A percentile compares a stretch with the other conserved stretches of the same genome.
Evolutionary conservation across 2,113 vertebrate genomes (phyloP).

Genomic region (Megatriorchis doriae): DNA sequence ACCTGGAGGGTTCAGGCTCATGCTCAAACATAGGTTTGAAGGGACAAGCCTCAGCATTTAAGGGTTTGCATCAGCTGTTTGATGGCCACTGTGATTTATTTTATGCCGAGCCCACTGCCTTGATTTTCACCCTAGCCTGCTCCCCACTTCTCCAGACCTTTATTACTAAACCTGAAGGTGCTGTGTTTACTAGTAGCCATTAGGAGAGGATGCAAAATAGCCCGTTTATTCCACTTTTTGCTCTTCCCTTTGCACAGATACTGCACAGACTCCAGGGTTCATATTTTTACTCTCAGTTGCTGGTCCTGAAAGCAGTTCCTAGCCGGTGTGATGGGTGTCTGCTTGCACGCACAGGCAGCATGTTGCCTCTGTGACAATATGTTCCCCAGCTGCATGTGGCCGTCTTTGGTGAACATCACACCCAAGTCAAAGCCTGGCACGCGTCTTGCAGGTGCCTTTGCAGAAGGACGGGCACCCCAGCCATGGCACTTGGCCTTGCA

Average conservation of each 20-base stretch:
- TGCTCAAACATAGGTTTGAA: not conserved
- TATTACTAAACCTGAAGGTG: fast-evolving
- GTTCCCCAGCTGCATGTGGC: not conserved
- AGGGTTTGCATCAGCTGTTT: not conserved
- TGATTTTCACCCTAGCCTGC: not conserved
- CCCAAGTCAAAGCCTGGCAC: fast-evolving
- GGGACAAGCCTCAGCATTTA: not conserved
- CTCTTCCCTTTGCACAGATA: not conserved
- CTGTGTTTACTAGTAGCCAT: fast-evolving
- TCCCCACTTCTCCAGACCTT: fast-evolving
- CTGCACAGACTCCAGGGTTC: not conserved
- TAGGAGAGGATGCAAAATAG: not conserved
- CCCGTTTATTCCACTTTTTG: fast-evolving
- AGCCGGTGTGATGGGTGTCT: not conserved
- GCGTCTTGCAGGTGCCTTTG: fast-evolving
- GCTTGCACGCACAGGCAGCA: not conserved
- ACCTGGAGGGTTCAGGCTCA: fast-evolving
- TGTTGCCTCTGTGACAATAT: not conserved
- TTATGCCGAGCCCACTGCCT: not conserved
- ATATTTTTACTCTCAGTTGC: fast-evolving
- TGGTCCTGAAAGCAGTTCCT: too few relatives aligned
- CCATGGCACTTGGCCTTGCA: fast-evolving
- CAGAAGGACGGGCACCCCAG: fast-evolving
- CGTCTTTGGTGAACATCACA: fast-evolving
- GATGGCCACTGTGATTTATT: not conserved